These are phyloP conservation scores for Scalopus aquaticus DNA, from an alignment of 2,113 vertebrate genomes.

Conservation along the genomic window DNA sequence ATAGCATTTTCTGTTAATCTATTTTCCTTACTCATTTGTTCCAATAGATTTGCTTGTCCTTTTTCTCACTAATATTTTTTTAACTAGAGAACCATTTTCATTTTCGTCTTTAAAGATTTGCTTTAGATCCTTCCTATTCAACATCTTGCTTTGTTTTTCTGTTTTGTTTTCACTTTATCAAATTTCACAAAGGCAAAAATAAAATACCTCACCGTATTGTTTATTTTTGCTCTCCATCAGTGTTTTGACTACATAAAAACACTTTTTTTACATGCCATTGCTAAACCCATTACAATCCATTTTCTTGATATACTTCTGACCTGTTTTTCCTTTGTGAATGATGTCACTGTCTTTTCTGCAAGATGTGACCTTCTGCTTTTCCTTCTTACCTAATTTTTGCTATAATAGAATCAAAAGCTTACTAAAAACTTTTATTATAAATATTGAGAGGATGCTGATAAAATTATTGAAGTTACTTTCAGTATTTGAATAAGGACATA, in stretches of 20 bases:
- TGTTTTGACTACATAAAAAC: constrained; percentile 16
- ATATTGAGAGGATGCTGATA: neutral
- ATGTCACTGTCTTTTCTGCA: constrained; percentile 51
- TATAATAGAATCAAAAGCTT: neutral
- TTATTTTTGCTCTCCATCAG: neutral
- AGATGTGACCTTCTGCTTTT: constrained; percentile 32
- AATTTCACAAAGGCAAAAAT: neutral
- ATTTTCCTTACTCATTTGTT: neutral
- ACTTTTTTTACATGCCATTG: neutral
- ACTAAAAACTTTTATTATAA: neutral
- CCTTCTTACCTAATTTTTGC: neutral
- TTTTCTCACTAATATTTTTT: neutral
- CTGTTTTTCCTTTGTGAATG: constrained; percentile 7
- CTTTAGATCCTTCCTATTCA: constrained; percentile 19
- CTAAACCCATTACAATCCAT: neutral
- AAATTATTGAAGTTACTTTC: neutral
- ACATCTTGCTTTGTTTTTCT: constrained; percentile 53
- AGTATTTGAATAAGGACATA: neutral
- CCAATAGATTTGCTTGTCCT: neutral
- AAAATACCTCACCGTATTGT: neutral
- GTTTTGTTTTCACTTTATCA: constrained; percentile 53
- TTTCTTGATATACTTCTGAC: constrained; percentile 33
- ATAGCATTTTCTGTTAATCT: neutral
- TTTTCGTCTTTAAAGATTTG: constrained; percentile 31
- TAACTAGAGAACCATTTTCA: neutral